Evolutionary conservation across 2,113 vertebrate species (phyloP).

Genomic region (Pseudorectes ferrugineus): DNA sequence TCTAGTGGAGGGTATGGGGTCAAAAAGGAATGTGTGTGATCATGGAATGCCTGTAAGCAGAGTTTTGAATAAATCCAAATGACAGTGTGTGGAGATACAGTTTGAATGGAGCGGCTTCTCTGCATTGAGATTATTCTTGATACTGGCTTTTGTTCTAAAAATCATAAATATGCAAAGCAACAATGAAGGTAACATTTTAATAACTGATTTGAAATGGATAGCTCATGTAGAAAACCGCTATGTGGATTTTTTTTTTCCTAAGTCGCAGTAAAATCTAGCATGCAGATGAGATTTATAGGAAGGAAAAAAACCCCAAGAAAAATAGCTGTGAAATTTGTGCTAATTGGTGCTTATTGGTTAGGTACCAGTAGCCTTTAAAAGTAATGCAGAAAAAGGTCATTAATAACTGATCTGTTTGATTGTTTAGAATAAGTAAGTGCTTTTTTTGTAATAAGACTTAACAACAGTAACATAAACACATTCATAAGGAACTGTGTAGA

Average conservation of each 20-base stretch:
- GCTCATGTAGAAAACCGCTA: background rate
- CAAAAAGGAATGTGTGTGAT: background rate
- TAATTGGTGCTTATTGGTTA: background rate
- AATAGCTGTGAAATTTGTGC: background rate
- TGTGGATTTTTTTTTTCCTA: background rate
- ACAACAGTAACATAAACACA: background rate
- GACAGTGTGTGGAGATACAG: background rate
- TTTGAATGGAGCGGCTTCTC: background rate
- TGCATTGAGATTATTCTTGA: background rate
- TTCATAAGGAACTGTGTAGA: background rate
- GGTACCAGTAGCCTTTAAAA: background rate
- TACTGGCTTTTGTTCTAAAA: background rate
- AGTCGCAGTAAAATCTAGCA: background rate
- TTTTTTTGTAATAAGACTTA: background rate
- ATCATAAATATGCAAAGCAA: background rate
- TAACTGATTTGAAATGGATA: background rate
- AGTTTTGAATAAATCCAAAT: background rate
- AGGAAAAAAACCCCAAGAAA: background rate
- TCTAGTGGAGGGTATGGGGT: background rate
- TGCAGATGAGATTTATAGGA: background rate
- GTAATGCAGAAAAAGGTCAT: background rate
- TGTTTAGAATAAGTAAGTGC: background rate
- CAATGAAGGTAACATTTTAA: background rate
- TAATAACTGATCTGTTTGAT: background rate
- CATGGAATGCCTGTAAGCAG: background rate